Evolutionary conservation across 2,888 invertebrate genomes (phyloP).

Genomic region (Metalampra italica): DNA sequence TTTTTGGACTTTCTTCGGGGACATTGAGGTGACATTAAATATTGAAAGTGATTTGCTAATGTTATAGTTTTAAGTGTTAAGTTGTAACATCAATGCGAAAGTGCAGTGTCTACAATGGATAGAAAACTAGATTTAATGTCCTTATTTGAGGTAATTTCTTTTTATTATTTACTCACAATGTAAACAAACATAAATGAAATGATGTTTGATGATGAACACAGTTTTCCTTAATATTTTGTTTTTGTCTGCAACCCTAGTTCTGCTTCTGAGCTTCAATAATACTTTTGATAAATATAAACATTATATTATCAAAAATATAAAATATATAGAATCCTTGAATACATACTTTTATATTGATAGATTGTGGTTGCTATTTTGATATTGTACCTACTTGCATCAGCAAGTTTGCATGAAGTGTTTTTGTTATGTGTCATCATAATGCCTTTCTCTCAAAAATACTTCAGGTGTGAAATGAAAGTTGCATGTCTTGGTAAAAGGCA

Average conservation of each 20-base stretch:
- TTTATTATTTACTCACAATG: background rate
- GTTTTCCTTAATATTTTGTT: constrained; percentile 3
- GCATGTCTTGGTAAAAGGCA: constrained; percentile 7
- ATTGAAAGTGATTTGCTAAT: constrained; percentile 41
- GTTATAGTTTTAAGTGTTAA: constrained; percentile 36
- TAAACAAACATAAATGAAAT: background rate
- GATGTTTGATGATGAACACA: background rate
- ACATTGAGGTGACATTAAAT: constrained; percentile 10
- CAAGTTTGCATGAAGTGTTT: too few relatives aligned
- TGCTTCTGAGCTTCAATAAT: background rate
- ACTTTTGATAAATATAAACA: background rate
- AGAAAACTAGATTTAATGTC: constrained; percentile 73
- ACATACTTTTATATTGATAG: too few relatives aligned
- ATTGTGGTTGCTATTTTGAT: too few relatives aligned
- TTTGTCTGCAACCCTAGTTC: background rate
- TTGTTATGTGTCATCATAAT: too few relatives aligned
- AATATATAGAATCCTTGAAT: too few relatives aligned
- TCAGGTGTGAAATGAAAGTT: constrained; percentile 53
- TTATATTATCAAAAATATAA: too few relatives aligned
- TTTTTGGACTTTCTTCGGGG: constrained; percentile 25
- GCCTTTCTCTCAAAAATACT: constrained; percentile 26
- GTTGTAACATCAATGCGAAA: constrained; percentile 44
- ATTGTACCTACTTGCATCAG: too few relatives aligned
- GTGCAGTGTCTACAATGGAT: constrained; percentile 60
- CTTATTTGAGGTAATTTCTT: constrained; percentile 64